Evolutionary conservation across 2,113 vertebrate species (phyloP), one percentile per base, ranked within the genome.

Genomic region (Siphamia tubifer): DNA sequence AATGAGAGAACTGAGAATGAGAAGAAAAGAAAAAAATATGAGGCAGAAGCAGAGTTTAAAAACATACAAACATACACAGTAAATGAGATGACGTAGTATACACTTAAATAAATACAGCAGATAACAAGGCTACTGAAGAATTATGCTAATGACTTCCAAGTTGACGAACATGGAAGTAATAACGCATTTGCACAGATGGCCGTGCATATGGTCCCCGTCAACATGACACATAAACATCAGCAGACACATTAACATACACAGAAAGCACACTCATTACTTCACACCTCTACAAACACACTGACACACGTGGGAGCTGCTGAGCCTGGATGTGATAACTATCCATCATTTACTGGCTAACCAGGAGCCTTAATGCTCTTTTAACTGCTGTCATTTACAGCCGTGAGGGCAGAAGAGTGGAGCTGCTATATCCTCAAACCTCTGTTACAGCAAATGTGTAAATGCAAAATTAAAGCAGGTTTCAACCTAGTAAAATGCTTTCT

Each of bases 351-450:
- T 39, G 34, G 65, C 44, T 19, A 54, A 64, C 83, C 74, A 57
- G 74, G 35, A 66, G 68, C 55, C 48, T 38, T 82, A 88, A 88
- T 84, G 86, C 63, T 75, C 67, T 84, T 88, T 83, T 84, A 84
- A 87, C 77, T 60, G 68, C 85, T 77, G 81, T 74, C 84, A 81
- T 90, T 87, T 84, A 73, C 60, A 81, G 74, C 55, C 53, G n/a
- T n/a, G 31, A 66, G 57, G 57, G 70, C 63, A 34, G 49, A 71
- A 4, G 40, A 63, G 74, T 35, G 36, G 52, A 70, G 11, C 17
- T 17, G 47, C 19, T 30, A 12, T n/a, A 28, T 40, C 47, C 9
- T 71, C 64, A 52, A 69, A 76, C 79, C 82, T 69, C 77, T 69
- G 79, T 77, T 11, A 27, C 34, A 47, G 16, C 47, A 43, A 69